A percentile compares a stretch with the other conserved stretches of the same genome.
Evolutionary conservation across 2,113 vertebrate genomes (phyloP).

Genomic region (Indicator indicator): DNA sequence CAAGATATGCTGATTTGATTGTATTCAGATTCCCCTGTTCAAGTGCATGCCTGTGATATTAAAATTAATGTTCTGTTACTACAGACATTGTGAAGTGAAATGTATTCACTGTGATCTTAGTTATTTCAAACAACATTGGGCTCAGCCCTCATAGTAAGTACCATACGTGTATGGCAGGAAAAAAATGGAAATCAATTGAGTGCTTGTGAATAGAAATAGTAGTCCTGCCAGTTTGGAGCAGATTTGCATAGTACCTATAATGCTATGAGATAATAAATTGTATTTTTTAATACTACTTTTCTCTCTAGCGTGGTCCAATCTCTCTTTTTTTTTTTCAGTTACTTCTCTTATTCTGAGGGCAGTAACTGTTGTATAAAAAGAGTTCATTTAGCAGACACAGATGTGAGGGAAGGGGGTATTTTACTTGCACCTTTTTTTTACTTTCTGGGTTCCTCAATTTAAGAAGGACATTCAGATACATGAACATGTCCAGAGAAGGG

Average conservation of each 20-base stretch:
- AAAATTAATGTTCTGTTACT: conserved; percentile 27
- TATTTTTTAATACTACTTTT: background rate
- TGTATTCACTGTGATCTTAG: background rate
- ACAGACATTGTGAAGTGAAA: background rate
- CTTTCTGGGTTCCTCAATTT: background rate
- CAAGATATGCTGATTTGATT: background rate
- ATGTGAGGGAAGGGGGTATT: background rate
- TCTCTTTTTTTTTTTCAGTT: background rate
- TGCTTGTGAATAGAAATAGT: background rate
- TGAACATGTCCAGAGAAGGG: too few species aligned
- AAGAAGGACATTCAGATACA: too few species aligned
- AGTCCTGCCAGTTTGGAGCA: background rate
- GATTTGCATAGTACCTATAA: background rate
- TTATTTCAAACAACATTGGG: background rate
- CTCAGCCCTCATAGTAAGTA: background rate
- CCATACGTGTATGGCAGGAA: background rate
- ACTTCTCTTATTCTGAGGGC: background rate
- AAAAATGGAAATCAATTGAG: background rate
- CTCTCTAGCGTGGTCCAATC: background rate
- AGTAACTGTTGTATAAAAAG: background rate
- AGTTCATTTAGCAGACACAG: background rate
- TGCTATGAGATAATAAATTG: background rate
- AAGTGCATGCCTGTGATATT: background rate
- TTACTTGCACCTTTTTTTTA: background rate
- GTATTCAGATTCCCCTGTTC: background rate